Conservation (phyloP, 2,888 invertebrate species). For the Ametastegia equiseti region DNA sequence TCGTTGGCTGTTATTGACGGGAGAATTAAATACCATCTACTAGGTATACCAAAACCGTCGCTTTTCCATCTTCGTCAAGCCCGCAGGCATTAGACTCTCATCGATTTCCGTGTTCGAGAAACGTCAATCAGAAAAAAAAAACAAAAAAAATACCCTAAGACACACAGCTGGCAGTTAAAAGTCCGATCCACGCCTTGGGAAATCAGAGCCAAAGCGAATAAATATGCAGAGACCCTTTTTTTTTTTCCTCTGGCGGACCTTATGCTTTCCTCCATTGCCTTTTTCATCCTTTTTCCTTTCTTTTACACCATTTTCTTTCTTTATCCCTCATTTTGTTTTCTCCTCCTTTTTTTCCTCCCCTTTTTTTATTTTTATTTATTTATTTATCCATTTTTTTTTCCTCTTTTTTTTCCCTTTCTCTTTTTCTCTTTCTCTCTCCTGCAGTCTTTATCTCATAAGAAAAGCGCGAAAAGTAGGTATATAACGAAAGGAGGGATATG, state of each 20-base stretch:
- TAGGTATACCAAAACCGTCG: too few species aligned
- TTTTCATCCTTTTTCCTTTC: background rate
- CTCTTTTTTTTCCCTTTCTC: background rate
- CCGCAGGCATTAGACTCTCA: background rate
- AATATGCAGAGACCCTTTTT: conserved; percentile 22
- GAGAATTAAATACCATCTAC: conserved; percentile 14
- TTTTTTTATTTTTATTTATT: background rate
- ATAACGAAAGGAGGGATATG: too few species aligned
- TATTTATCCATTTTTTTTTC: background rate
- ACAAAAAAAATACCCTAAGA: background rate
- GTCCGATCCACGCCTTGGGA: conserved; percentile 24
- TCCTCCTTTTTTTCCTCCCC: background rate
- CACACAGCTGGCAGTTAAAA: conserved; percentile 25
- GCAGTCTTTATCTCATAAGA: too few species aligned
- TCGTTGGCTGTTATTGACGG: conserved; percentile 2
- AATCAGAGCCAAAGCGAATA: conserved; percentile 6
- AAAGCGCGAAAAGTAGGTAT: too few species aligned
- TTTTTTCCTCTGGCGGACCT: background rate
- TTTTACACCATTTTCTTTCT: too few species aligned
- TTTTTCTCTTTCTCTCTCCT: background rate
- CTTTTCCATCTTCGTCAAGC: too few species aligned
- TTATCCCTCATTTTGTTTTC: background rate
- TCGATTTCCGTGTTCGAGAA: background rate
- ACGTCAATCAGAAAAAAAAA: conserved; percentile 7
- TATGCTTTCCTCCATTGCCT: background rate